These are phyloP conservation scores for Ethmia dodecea DNA, from an alignment of 2,888 invertebrate species.

Conservation along the genomic window DNA sequence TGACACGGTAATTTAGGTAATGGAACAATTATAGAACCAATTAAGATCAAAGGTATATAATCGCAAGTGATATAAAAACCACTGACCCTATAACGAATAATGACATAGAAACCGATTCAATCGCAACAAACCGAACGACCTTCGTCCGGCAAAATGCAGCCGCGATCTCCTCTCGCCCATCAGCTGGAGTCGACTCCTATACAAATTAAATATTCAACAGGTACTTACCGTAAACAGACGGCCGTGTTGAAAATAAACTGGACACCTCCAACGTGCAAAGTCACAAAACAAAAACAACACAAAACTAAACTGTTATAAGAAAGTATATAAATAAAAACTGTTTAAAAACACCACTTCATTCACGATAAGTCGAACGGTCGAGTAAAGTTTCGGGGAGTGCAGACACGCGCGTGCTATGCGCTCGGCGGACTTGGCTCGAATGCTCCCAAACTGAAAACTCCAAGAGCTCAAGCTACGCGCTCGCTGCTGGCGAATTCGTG, in stretches of 20 bases:
- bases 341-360: constrained; percentile 57
- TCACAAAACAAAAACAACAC: constrained; percentile 68
- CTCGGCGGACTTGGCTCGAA: constrained; percentile 55
- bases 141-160: constrained; percentile 57
- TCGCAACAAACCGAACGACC: constrained; percentile 46
- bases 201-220: constrained; percentile 57
- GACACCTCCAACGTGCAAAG: constrained; percentile 62
- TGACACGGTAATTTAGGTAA: constrained; percentile 7
- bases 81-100: constrained; percentile 31
- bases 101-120: constrained; percentile 48
- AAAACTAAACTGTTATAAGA: constrained; percentile 56
- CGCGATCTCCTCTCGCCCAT: constrained; percentile 54
- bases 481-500: neutral
- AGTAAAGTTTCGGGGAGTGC: constrained; percentile 56
- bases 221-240: constrained; percentile 69
- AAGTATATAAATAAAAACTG: constrained; percentile 37
- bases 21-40: constrained; percentile 16
- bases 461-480: neutral
- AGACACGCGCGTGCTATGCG: constrained; percentile 38
- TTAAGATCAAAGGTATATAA: constrained; percentile 12
- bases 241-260: constrained; percentile 60
- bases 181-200: constrained; percentile 51
- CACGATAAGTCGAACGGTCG: constrained; percentile 50
- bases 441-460: too few species aligned
- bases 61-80: constrained; percentile 29